Evolutionary conservation across 2,797 vertebrate species (phyloP), one percentile per base, ranked within the genome.

Genomic region (Rhinoraja longicauda): DNA sequence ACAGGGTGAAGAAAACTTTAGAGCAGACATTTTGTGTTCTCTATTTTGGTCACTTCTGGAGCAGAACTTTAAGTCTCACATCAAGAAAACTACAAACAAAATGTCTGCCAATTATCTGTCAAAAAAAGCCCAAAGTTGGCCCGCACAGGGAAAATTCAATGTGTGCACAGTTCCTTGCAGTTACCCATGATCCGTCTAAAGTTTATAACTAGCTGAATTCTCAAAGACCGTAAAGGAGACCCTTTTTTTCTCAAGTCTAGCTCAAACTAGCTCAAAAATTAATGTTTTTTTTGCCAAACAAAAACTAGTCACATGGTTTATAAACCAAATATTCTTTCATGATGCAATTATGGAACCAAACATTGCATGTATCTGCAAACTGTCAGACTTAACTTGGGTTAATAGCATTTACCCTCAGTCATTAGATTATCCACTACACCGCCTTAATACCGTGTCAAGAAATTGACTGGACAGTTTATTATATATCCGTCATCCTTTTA

Each of bases 11-110:
- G 79, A 72, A 70, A 73, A 84, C 53, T 84, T 84, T 53, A 57
- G 10, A 59, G 81, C 81, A 84, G 81, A 59, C 81, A 84, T 84
- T 57, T 84, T 59, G 81, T 84, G 45, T 57, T 24, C 24, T 84
- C 57, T 45, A 45, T 24, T 59, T 57, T 26, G 15, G 53, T n/a
- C 81, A 62, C 59, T 26, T 84, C 53, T 84, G 57, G 57, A 84
- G 53, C 57, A 59, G 53, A 62, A 62, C 81, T 84, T 84, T 26
- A 77, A 32, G 57, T 84, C 53, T n/a, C 81, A 62, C 53, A 62
- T 13, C 53, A 62, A 15, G 53, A 12, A 79, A 84, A 62, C 29
- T 62, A 84, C 26, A 62, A 84, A 84, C 81, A 84, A 84, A 84
- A 84, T 84, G 57, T 84, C 57, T 84, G 81, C 81, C 26, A n/a